A percentile compares a stretch with the other conserved stretches of the same genome.
Conservation (phyloP, 2,113 vertebrate species). For the Pampusana beccarii region DNA sequence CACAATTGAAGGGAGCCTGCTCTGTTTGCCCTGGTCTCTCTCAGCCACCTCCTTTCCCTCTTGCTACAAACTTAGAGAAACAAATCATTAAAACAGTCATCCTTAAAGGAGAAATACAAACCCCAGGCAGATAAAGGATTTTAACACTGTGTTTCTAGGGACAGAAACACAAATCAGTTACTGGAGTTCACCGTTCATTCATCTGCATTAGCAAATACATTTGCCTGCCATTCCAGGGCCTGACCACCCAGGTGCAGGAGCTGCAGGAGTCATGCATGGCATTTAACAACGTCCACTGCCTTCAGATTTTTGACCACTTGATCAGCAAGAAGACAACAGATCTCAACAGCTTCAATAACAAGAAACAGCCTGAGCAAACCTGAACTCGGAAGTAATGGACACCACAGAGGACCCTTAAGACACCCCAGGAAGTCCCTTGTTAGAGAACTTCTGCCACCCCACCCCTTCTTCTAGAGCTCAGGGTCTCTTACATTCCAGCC, state of each 20-base stretch:
- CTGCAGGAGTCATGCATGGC: neutral
- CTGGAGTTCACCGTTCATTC: neutral
- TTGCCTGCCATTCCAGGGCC: neutral
- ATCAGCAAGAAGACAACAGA: neutral
- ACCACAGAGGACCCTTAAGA: fast-evolving
- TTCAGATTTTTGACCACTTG: neutral
- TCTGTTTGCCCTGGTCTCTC: neutral
- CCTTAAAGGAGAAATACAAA: neutral
- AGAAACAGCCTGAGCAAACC: neutral
- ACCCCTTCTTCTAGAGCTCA: neutral
- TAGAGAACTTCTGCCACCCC: neutral
- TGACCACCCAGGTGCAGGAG: neutral
- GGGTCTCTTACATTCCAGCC: neutral
- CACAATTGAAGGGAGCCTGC: fast-evolving
- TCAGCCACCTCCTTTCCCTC: neutral
- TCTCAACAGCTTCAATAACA: neutral
- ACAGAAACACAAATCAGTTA: neutral
- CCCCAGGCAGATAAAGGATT: neutral
- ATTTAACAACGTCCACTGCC: neutral
- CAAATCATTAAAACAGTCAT: neutral
- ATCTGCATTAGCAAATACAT: neutral
- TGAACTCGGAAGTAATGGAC: neutral
- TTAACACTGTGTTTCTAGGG: neutral
- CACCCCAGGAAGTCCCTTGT: neutral
- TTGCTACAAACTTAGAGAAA: neutral